Conservation (phyloP, 1,140 invertebrate genomes). For the Cyrtorhinus lividipennis region DNA sequence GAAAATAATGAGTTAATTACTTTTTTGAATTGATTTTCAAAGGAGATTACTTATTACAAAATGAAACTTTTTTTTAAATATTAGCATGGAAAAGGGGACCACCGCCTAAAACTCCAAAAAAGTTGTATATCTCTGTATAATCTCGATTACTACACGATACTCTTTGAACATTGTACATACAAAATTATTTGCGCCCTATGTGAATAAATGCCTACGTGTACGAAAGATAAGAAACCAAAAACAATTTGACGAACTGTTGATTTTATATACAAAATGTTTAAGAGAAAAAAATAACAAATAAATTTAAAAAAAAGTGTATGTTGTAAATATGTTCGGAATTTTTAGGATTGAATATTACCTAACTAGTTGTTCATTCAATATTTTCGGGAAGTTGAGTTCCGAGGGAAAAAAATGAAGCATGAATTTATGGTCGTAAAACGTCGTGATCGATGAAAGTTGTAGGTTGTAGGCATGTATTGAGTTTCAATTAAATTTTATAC, state of each 20-base stretch:
- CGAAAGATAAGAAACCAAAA: no score
- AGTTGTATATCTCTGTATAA: slow-evolving; percentile 11
- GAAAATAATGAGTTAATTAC: no score
- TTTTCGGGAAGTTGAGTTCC: no score
- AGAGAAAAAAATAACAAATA: neutral
- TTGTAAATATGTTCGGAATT: slow-evolving; percentile 10
- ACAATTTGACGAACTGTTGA: slow-evolving; percentile 3
- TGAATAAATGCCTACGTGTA: slow-evolving; percentile 3
- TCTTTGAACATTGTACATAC: slow-evolving; percentile 18
- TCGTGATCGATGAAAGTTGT: no score
- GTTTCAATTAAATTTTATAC: no score
- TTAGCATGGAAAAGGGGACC: slow-evolving; percentile 16
- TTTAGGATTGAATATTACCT: no score
- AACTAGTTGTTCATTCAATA: no score
- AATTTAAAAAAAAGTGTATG: neutral
- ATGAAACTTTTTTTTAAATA: neutral
- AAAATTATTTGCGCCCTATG: slow-evolving; percentile 15
- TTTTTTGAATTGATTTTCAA: no score
- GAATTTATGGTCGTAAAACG: no score
- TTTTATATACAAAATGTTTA: neutral
- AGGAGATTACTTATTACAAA: neutral
- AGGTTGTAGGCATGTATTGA: no score
- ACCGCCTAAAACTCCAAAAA: slow-evolving; percentile 19
- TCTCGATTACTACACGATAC: slow-evolving; percentile 3
- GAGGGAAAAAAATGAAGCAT: no score